Base-by-base conservation (phyloP, 2,888 invertebrate species). In the Marasmarcha lunaedactyla region DNA sequence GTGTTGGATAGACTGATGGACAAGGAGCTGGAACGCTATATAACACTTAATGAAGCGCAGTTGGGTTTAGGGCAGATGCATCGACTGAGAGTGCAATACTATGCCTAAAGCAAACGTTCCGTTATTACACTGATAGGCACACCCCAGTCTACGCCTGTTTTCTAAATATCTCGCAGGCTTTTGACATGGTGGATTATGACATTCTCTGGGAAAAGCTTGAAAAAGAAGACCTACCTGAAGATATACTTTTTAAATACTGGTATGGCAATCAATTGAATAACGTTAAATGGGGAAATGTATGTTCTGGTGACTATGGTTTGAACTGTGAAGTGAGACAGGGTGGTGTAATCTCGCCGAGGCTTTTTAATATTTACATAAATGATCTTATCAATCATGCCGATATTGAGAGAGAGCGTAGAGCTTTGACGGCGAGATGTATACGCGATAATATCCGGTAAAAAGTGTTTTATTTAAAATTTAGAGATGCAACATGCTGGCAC, bases 131-230 rank as follows among this genome's bases (percentile, higher is more conserved):
- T 12, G 34, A 26, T 1, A 35, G 40, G 12, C 35, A 40, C 9
- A 43, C 41, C 1, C 40, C 36, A 2, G 40, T 44, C 7, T 39
- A 39, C 11, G 41, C 41, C 11, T 39, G 36, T 36, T 42, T 44
- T 14, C 40, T 42, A 1, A 42, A 44, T 10, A 35, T 36, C 26
- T 26, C 38, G 6, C 15, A 14, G 14, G 42, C 44, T 1, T 44
- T 44, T 42, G 42, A 44, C 33, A 26, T 40, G 20, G 42, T 45
- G 14, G 10, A 13, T 5, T 45, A 45, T 33, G 35, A 38, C 11
- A 35, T 40, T n/a, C 35, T 45, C 2, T 45, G 44, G 45, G 2
- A 14, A n/a, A 44, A 42, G 33, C 36, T 42, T 13, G 15, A n/a
- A 4, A 11, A 15, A 6, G 20, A 4, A 12, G 5, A 12, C 9